Conservation (phyloP, 2,113 vertebrate genomes). For the Atrichornis clamosus region DNA sequence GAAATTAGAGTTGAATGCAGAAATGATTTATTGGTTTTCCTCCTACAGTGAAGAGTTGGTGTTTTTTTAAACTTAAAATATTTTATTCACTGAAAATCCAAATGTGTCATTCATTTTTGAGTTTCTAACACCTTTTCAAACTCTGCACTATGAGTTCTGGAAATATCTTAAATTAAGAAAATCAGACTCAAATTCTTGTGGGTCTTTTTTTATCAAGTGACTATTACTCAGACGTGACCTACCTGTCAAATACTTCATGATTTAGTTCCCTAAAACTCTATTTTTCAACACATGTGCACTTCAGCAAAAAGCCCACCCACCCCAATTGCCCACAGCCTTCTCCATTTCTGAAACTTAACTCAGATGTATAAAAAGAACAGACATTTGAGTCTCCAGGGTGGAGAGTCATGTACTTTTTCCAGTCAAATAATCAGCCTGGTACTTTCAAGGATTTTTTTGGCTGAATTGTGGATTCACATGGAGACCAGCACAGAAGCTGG, state of each 20-base stretch:
- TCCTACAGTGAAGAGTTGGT: not conserved
- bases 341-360: not conserved
- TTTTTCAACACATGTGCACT: not conserved
- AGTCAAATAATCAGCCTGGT: not conserved
- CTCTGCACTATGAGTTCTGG: not conserved
- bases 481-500: not conserved
- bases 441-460: not conserved
- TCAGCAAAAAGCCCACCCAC: not conserved
- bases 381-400: not conserved
- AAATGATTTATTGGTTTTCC: conserved; percentile 34
- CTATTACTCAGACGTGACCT: not conserved
- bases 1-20: conserved; percentile 8
- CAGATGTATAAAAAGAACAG: not conserved
- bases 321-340: not conserved
- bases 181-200: not conserved
- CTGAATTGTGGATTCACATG: not conserved
- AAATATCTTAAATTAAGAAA: not conserved
- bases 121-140: not conserved
- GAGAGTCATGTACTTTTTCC: not conserved
- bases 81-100: not conserved
- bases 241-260: not conserved
- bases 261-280: not conserved
- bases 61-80: not conserved
- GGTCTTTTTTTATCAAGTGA: not conserved
- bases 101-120: not conserved